phyloP scores from a whole-genome alignment of 2,888 invertebrate species.

The Scelioninae gen. 1 region DNA sequence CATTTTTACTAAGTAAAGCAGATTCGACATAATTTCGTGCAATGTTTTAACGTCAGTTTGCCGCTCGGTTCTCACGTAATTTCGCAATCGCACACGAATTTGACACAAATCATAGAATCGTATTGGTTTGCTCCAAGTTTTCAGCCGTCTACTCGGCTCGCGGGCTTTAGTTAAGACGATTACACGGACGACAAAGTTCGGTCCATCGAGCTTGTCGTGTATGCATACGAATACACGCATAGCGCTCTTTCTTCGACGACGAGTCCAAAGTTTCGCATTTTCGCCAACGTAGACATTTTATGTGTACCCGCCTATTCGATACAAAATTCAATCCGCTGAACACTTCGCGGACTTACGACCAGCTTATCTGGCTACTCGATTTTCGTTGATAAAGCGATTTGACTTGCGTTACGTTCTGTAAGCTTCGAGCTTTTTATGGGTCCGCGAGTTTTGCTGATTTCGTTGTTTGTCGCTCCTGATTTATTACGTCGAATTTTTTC shows the following conservation, averaged over 20 bases:
- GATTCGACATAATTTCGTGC: too few species aligned
- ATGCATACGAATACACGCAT: constrained; percentile 41
- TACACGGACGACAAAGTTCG: constrained; percentile 46
- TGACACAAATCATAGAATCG: too few species aligned
- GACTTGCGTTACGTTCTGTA: constrained; percentile 22
- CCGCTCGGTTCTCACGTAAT: too few species aligned
- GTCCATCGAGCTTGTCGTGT: constrained; percentile 13
- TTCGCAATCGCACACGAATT: too few species aligned
- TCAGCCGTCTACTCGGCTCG: too few species aligned
- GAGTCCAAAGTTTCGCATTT: constrained; percentile 28
- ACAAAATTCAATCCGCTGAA: constrained; percentile 41
- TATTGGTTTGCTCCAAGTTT: too few species aligned
- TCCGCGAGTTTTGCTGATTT: constrained; percentile 9
- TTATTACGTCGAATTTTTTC: constrained; percentile 1
- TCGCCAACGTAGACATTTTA: constrained; percentile 46
- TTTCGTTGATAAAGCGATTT: constrained; percentile 45
- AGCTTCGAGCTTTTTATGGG: not conserved
- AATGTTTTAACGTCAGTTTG: too few species aligned
- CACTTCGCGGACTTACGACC: constrained; percentile 7
- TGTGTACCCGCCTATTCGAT: constrained; percentile 29
- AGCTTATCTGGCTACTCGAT: constrained; percentile 45
- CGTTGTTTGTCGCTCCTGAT: not conserved
- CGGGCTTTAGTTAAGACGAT: constrained; percentile 46
- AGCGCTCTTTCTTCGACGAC: constrained; percentile 17
- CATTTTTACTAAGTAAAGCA: too few species aligned